phyloP scores from a whole-genome alignment of 1,140 invertebrate genomes.

The Sitobion miscanthi region DNA sequence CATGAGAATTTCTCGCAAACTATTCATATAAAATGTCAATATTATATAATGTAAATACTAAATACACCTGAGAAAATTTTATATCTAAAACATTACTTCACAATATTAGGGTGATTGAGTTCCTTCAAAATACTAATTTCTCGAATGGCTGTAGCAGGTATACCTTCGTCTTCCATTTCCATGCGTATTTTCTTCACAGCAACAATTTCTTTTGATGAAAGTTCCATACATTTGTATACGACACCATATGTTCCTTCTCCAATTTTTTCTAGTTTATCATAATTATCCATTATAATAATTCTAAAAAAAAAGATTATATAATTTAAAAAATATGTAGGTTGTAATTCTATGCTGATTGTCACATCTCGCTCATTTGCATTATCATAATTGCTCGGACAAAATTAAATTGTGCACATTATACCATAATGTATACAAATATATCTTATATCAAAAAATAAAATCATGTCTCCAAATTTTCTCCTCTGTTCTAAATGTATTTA shows the following conservation, averaged over 20 bases:
- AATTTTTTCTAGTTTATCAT: constrained; percentile 92
- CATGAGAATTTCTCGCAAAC: constrained; percentile 71
- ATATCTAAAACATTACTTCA: constrained; percentile 64
- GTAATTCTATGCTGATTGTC: too few relatives aligned
- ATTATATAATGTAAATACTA: constrained; percentile 25
- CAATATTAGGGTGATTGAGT: constrained; percentile 89
- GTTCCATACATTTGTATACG: constrained; percentile 88
- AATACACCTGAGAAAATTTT: neutral
- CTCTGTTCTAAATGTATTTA: too few relatives aligned
- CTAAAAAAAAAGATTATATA: neutral
- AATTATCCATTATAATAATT: constrained; percentile 78
- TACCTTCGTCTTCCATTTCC: constrained; percentile 92
- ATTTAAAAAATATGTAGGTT: neutral
- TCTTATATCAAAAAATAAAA: too few relatives aligned
- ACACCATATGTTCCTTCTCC: constrained; percentile 96
- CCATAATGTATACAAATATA: too few relatives aligned
- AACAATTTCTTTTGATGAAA: constrained; percentile 85
- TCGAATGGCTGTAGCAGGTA: constrained; percentile 92
- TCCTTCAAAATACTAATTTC: constrained; percentile 94
- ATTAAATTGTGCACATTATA: too few relatives aligned
- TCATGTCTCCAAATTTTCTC: too few relatives aligned
- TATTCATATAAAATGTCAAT: constrained; percentile 12
- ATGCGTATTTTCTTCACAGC: constrained; percentile 96
- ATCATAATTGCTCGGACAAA: too few relatives aligned
- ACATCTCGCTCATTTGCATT: too few relatives aligned